Evolutionary conservation across 2,113 vertebrate genomes (phyloP), one percentile per base, ranked within the genome.

Genomic region (Sapajus apella): DNA sequence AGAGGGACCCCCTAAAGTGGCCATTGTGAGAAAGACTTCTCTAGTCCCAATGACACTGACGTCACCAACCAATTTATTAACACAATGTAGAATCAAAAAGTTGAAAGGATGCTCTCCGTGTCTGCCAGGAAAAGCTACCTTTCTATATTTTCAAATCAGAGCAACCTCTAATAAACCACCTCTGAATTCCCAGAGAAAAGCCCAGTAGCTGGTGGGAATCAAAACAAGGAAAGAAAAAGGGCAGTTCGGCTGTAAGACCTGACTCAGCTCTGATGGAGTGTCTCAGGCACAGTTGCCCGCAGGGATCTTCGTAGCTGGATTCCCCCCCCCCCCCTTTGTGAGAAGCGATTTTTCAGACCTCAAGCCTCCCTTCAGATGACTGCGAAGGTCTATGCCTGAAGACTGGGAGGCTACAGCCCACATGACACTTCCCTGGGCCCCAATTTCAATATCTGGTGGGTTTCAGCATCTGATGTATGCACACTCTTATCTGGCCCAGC

Each of bases 71-170:
- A 9, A 30, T 82, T 82, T 56, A 32, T 64, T 64, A 64, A 64
- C 30, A 32, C 40, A 14, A 50, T 55, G n/a, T 0, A 8, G 35
- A 50, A 87, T 70, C 27, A 11, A 73, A 35, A 73, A 72, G n/a
- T 32, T 73, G 40, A 90, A 73, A 23, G 0, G 1, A n/a, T 23
- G 32, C 25, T 83, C 32, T 64, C 20, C 5, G 4, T 5, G n/a
- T 58, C 32, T 61, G 8, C 70, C 3, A 2, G 68, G 35, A 45
- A 76, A 90, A 50, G 8, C 11, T 52, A 55, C 23, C 55, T 76
- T 84, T 21, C 25, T 2, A 1, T 0, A 18, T 7, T 18, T 66
- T 40, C 16, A 1, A 13, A 1, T 0, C 27, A 0, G 0, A 0
- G 13, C 10, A n/a, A 4, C 18, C 7, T 84, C 58, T 85, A 20